Percentiles rank a stretch among this genome's conserved stretches.
These are phyloP conservation scores for Microctenopoma steveboyesi DNA, from an alignment of 2,797 vertebrate species.

Conservation along the genomic window DNA sequence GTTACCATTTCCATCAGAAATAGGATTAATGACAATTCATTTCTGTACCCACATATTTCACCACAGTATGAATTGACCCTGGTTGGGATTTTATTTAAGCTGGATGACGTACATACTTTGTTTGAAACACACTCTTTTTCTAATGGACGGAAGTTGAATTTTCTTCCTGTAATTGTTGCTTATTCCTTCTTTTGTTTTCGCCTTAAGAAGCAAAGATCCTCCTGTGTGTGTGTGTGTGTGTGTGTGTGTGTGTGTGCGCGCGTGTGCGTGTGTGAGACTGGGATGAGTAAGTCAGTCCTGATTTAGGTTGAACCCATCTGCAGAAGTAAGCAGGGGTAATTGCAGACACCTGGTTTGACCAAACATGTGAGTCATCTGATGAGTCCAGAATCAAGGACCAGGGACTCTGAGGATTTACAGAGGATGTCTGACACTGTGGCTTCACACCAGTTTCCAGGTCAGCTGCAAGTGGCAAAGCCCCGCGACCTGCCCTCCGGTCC, in stretches of 20 bases:
- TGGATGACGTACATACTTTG: no score
- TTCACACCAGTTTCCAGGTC: constrained; percentile 44
- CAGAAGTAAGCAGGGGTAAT: not conserved
- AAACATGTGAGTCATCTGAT: not conserved
- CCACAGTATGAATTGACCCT: no score
- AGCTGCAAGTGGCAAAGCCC: constrained; percentile 45
- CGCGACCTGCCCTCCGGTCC: constrained; percentile 52
- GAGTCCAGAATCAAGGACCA: constrained; percentile 6
- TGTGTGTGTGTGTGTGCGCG: not conserved
- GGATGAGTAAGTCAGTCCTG: not conserved
- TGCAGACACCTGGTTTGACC: constrained; percentile 17
- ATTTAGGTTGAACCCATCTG: constrained; percentile 2
- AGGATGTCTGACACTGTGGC: constrained; percentile 20
- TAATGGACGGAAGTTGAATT: not conserved
- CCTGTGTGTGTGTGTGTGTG: not conserved
- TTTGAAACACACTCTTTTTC: no score
- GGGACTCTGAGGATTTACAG: not conserved
- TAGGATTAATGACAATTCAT: no score
- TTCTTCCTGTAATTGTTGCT: not conserved
- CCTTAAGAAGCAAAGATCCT: not conserved
- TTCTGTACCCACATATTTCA: no score
- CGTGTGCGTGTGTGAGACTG: not conserved
- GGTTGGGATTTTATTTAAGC: no score
- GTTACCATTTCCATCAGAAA: no score
- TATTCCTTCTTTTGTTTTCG: no score